phyloP scores from a whole-genome alignment of 2,797 vertebrate species.

The Tenualosa thibaudeaui region DNA sequence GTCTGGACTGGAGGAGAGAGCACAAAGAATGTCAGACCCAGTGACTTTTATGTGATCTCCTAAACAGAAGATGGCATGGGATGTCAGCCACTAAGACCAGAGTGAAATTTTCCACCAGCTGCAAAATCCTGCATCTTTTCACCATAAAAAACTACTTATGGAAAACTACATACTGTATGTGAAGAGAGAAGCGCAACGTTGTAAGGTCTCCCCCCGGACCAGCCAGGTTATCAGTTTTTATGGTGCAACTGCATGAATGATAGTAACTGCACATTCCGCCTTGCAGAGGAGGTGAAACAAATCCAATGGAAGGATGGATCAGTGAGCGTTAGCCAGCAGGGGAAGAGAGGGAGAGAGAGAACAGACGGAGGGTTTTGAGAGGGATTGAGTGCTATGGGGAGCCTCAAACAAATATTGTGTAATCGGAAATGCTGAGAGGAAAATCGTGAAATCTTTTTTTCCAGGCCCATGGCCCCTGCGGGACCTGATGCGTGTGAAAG shows the following conservation, averaged over 20 bases:
- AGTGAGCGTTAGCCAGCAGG: background rate
- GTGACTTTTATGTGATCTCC: slow-evolving; percentile 30
- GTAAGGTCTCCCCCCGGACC: background rate
- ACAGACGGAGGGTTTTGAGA: background rate
- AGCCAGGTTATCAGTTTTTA: background rate
- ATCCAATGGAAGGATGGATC: background rate
- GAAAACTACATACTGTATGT: background rate
- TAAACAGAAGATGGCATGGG: slow-evolving; percentile 25
- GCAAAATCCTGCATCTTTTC: background rate
- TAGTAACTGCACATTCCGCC: background rate
- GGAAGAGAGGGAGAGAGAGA: background rate
- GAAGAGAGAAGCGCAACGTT: background rate
- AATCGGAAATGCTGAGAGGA: slow-evolving; percentile 28
- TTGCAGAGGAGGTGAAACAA: background rate
- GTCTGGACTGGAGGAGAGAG: background rate
- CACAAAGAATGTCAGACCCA: background rate
- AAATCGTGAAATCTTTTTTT: slow-evolving; percentile 38
- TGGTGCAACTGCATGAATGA: background rate
- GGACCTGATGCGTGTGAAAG: slow-evolving; percentile 11
- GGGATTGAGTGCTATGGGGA: background rate
- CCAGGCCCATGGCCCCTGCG: background rate
- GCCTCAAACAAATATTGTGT: slow-evolving; percentile 26
- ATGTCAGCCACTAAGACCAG: background rate
- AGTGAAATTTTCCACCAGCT: slow-evolving; percentile 7
- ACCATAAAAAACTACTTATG: background rate